Conservation (phyloP, 2,797 vertebrate species). For the Dryobates pubescens region DNA sequence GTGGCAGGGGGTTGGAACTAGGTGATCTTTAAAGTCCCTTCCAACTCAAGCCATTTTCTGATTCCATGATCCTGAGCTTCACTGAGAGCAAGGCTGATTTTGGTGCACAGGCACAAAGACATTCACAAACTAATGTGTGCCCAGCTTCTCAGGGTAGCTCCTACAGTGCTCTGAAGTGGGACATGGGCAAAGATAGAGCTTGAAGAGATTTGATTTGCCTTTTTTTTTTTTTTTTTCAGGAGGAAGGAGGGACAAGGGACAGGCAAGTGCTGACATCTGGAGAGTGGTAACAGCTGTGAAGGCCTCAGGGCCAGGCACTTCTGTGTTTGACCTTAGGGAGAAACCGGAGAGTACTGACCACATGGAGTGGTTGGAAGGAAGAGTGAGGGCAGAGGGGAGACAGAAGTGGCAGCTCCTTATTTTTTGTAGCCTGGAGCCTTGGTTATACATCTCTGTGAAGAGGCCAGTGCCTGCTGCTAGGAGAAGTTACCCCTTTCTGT, state of each 20-base stretch:
- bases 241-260: conserved; percentile 22
- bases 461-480: neutral
- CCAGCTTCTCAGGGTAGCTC: neutral
- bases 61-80: too few species aligned
- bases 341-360: conserved; percentile 55
- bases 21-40: too few species aligned
- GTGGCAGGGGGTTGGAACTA: too few species aligned
- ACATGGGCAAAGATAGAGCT: neutral
- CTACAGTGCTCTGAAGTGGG: neutral
- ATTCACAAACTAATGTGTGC: accelerated
- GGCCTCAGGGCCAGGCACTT: neutral
- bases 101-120: neutral
- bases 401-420: conserved; percentile 13
- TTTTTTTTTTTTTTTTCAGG: neutral
- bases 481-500: conserved; percentile 46
- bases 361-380: conserved; percentile 31
- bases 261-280: neutral
- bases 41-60: too few species aligned
- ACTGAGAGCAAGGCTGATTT: neutral
- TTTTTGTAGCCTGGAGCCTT: conserved; percentile 39
- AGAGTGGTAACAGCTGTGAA: conserved; percentile 24
- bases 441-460: conserved; percentile 43
- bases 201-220: neutral
- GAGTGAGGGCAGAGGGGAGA: conserved; percentile 57
- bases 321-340: conserved; percentile 59